Percentiles rank a stretch among this genome's conserved stretches.
Conservation (phyloP, 1,140 invertebrate species). For the Trypoxylus dichotomus region DNA sequence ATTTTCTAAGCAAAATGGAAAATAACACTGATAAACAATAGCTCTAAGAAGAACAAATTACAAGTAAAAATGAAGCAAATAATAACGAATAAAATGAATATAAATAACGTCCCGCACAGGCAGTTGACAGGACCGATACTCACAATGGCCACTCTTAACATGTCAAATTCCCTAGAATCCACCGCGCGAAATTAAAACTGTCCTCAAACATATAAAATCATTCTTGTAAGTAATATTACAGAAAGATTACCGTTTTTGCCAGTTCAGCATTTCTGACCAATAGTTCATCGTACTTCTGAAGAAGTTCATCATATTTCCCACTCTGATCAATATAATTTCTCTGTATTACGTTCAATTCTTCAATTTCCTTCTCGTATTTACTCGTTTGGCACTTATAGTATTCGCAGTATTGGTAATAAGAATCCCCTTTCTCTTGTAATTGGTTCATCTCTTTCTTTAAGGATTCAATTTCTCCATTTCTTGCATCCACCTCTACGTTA, state of each 20-base stretch:
- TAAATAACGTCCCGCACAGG: too few relatives aligned
- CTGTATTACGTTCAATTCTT: conserved; percentile 42
- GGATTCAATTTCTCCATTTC: neutral
- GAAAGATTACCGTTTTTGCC: neutral
- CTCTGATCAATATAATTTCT: conserved; percentile 50
- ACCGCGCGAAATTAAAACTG: too few relatives aligned
- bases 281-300: conserved; percentile 42
- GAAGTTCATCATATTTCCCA: conserved; percentile 47
- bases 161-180: too few relatives aligned
- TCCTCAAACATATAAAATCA: too few relatives aligned
- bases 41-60: too few relatives aligned
- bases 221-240: conserved; percentile 26
- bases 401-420: conserved; percentile 32
- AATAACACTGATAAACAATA: too few relatives aligned
- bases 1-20: too few relatives aligned
- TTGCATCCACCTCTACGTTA: conserved; percentile 30
- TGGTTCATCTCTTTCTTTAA: conserved; percentile 38
- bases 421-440: conserved; percentile 47
- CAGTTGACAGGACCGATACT: too few relatives aligned
- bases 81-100: too few relatives aligned
- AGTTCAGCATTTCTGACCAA: conserved; percentile 5
- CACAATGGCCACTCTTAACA: too few relatives aligned
- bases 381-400: conserved; percentile 26
- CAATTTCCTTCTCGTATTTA: conserved; percentile 37
- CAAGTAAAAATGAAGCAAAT: too few relatives aligned